Base-by-base conservation (phyloP, 2,888 invertebrate species). In the Griposia aprilina region DNA sequence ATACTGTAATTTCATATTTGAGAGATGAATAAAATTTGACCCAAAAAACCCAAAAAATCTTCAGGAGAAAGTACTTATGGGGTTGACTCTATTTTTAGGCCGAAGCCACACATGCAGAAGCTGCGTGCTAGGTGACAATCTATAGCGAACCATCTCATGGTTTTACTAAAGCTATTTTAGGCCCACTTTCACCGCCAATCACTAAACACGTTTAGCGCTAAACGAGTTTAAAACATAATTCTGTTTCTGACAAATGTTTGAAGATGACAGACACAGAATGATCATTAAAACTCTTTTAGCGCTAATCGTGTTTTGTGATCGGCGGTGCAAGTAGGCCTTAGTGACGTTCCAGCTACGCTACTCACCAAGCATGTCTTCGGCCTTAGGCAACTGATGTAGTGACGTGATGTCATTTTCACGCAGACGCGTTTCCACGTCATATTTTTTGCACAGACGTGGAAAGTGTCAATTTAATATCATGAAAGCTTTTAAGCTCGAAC, bases 401-500 rank as follows among this genome's bases (percentile, higher is more conserved):
- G 69, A 80, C 69, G 59, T 81, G 62, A 68, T 74, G 72, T 82
- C 76, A 85, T 76, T 76, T 82, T 73, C 69, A 78, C 36, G 48
- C 74, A 7, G 57, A 79, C 75, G 30, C 60, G 67, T 77, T 65
- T 60, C 11, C 63, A 74, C 55, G 72, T 72, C 65, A 80, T 57
- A 73, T 78, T 78, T 85, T 89, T 88, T 80, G 66, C 74, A 74
- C 76, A 80, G 45, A 76, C 74, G 72, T 78, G 65, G 63, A 65
- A 89, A 80, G 86, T 89, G 86, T 87, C 88, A 86, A 81, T 85
- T 85, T 89, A 74, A 82, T 89, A 83, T 83, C 71, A 83, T 76
- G 77, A 85, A 81, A 85, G 80, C 85, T 87, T 88, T 87, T 81
- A 85, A 87, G 78, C 82, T 63, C 50, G 68, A 67, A 88, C 85